A percentile compares a stretch with the other conserved stretches of the same genome.
phyloP scores from a whole-genome alignment of 2,888 invertebrate species.

The Volucella inflata region DNA sequence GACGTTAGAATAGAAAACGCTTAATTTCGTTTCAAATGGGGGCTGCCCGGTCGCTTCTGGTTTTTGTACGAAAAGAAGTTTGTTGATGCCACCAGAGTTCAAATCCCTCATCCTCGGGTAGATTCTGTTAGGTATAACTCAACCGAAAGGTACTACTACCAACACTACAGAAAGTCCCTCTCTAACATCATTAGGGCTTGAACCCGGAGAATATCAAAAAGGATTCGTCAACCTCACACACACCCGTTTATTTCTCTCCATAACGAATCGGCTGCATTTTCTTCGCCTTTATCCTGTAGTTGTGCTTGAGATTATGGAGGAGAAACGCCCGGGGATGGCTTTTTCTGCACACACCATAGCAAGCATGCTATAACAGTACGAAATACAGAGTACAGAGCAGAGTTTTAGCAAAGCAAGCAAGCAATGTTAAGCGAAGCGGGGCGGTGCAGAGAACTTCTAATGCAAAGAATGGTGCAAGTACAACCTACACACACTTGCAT shows the following conservation, averaged over 20 bases:
- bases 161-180: conserved; percentile 43
- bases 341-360: conserved; percentile 58
- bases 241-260: neutral
- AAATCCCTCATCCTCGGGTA: conserved; percentile 62
- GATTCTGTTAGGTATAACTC: conserved; percentile 59
- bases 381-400: neutral
- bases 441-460: conserved; percentile 62
- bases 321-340: conserved; percentile 50
- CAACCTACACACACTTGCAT: conserved; percentile 57
- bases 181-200: conserved; percentile 41
- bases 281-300: conserved; percentile 67
- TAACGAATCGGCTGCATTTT: conserved; percentile 54
- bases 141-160: conserved; percentile 30
- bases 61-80: conserved; percentile 5
- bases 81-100: conserved; percentile 61
- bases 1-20: conserved; percentile 42
- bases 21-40: conserved; percentile 62
- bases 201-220: conserved; percentile 63
- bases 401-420: neutral
- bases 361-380: no score
- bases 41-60: conserved; percentile 9
- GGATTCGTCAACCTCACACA: conserved; percentile 56
- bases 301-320: conserved; percentile 68
- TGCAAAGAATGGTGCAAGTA: conserved; percentile 52
- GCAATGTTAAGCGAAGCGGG: neutral